Conservation (phyloP, 2,888 invertebrate genomes). For the Oxyscelio sp. region DNA sequence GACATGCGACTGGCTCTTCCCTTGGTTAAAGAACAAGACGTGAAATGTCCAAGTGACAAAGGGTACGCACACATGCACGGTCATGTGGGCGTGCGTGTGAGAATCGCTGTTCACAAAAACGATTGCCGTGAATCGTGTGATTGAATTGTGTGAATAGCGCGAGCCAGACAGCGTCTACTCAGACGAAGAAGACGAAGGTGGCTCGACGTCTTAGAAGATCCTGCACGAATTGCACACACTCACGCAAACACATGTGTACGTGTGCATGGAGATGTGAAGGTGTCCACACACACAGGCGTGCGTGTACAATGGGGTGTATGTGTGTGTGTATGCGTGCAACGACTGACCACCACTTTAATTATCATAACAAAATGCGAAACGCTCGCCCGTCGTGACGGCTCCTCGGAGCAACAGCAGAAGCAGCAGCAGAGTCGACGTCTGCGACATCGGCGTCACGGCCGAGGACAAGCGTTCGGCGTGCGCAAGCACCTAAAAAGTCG, state of each 20-base stretch:
- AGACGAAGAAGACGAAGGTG: no score
- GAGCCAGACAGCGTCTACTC: no score
- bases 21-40: no score
- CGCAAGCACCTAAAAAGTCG: not conserved
- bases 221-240: no score
- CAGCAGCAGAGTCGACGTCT: constrained; percentile 55
- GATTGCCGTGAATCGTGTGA: no score
- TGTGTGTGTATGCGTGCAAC: not conserved
- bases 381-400: constrained; percentile 82
- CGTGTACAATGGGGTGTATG: not conserved
- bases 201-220: no score
- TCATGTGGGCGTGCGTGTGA: constrained; percentile 35
- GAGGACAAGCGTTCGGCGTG: constrained; percentile 7
- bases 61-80: constrained; percentile 34
- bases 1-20: no score
- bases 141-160: no score
- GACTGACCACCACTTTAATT: constrained; percentile 81
- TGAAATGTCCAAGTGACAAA: constrained; percentile 28
- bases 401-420: constrained; percentile 82
- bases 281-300: not conserved
- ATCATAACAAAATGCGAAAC: constrained; percentile 83
- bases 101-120: no score
- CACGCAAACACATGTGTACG: no score
- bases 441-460: not conserved
- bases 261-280: not conserved